A percentile compares a stretch with the other conserved stretches of the same genome.
Evolutionary conservation across 2,113 vertebrate species (phyloP).

Genomic region (Chelonoidis abingdonii): DNA sequence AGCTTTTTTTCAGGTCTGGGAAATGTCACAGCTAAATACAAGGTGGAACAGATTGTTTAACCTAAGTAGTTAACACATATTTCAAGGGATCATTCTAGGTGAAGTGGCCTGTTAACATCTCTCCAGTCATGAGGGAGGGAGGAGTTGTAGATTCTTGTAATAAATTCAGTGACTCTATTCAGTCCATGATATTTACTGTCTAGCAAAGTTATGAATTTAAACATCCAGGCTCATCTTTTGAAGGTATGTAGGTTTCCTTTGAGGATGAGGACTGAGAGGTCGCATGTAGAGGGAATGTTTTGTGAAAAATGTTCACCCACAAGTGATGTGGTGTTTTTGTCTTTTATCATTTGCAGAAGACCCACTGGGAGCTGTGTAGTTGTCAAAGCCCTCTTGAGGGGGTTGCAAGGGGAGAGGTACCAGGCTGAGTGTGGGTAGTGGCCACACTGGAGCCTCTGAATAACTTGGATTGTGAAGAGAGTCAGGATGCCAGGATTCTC

Average conservation of each 20-base stretch:
- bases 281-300: neutral
- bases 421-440: neutral
- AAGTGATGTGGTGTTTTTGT: neutral
- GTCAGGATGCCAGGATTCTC: neutral
- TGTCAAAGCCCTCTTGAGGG: neutral
- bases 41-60: neutral
- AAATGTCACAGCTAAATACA: neutral
- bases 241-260: neutral
- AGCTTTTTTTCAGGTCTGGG: neutral
- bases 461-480: neutral
- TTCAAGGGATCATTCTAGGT: neutral
- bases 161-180: neutral
- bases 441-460: neutral
- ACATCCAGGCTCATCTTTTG: neutral
- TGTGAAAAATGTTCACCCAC: neutral
- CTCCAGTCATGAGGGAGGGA: neutral
- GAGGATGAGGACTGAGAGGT: neutral
- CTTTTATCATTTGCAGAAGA: neutral
- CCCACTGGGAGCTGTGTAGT: neutral
- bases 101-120: neutral
- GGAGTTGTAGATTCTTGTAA: neutral
- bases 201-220: neutral
- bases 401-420: neutral
- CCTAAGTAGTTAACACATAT: neutral
- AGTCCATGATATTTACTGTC: neutral